Evolutionary conservation across 2,113 vertebrate genomes (phyloP).

Genomic region (Athene noctua): DNA sequence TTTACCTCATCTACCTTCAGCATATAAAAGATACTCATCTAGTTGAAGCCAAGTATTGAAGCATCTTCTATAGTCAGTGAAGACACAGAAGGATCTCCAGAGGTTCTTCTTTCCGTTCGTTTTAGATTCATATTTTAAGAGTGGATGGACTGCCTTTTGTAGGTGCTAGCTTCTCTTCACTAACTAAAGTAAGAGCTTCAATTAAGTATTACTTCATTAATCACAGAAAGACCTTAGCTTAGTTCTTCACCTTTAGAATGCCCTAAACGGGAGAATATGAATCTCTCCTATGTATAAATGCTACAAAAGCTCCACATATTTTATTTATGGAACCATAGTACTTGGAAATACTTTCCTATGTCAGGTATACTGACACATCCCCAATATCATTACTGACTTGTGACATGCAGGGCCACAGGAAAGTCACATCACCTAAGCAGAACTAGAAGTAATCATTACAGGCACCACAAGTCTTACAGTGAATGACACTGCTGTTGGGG

Average conservation of each 20-base stretch:
- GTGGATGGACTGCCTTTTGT: not conserved
- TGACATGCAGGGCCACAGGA: not conserved
- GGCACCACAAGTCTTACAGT: not conserved
- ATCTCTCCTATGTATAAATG: not conserved
- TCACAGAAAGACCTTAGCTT: not conserved
- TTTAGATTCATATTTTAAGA: not conserved
- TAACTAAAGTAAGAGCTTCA: not conserved
- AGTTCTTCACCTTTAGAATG: not conserved
- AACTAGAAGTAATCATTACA: not conserved
- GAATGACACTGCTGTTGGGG: fast-evolving
- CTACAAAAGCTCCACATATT: not conserved
- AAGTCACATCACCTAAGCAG: not conserved
- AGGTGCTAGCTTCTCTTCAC: not conserved
- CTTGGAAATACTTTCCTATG: not conserved
- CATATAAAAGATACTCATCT: not conserved
- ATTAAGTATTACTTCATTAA: not conserved
- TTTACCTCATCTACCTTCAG: not conserved
- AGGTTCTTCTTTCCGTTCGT: not conserved
- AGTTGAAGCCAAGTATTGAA: not conserved
- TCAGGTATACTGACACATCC: not conserved
- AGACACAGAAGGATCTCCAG: not conserved
- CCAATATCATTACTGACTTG: not conserved
- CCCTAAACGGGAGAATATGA: not conserved
- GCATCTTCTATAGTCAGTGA: not conserved
- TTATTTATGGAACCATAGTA: not conserved